These are phyloP conservation scores for Trissoscelio sp. DNA, from an alignment of 2,888 invertebrate species.

Conservation along the genomic window DNA sequence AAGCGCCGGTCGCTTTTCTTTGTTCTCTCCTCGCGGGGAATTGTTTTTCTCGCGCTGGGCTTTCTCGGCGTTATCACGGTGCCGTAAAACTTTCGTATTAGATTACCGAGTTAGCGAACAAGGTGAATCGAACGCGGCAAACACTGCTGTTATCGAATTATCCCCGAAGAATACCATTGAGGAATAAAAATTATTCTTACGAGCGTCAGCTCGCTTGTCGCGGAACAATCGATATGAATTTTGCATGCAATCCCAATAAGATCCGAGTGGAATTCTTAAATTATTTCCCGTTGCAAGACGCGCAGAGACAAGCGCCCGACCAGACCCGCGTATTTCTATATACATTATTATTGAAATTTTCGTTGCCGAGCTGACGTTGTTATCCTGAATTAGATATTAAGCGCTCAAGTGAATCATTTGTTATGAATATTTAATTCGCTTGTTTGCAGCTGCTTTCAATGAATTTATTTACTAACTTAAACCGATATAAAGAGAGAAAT, in stretches of 20 bases:
- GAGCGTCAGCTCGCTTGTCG: conserved; percentile 26
- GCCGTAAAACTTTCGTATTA: conserved; percentile 58
- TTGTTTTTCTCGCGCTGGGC: conserved; percentile 23
- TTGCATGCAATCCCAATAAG: conserved; percentile 54
- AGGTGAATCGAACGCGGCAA: conserved; percentile 55
- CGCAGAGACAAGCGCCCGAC: neutral
- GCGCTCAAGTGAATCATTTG: conserved; percentile 15
- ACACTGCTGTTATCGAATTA: conserved; percentile 61
- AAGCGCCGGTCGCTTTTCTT: conserved; percentile 6
- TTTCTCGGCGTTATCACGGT: conserved; percentile 36
- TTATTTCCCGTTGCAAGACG: conserved; percentile 9
- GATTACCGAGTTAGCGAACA: conserved; percentile 53
- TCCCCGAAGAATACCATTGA: conserved; percentile 31
- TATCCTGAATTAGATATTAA: conserved; percentile 10
- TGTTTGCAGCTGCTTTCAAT: neutral
- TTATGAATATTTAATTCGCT: conserved; percentile 11
- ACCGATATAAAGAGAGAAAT: neutral
- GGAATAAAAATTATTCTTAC: conserved; percentile 59
- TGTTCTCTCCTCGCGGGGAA: conserved; percentile 15
- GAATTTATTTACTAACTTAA: neutral
- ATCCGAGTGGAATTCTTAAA: conserved; percentile 38
- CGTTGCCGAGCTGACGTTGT: conserved; percentile 1
- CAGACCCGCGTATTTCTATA: conserved; percentile 6
- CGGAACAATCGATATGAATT: conserved; percentile 55
- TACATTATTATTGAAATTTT: conserved; percentile 33